Percentiles rank a stretch among this genome's conserved stretches.
Evolutionary conservation across 2,888 invertebrate species (phyloP).

Genomic region (Coelinius sp.): DNA sequence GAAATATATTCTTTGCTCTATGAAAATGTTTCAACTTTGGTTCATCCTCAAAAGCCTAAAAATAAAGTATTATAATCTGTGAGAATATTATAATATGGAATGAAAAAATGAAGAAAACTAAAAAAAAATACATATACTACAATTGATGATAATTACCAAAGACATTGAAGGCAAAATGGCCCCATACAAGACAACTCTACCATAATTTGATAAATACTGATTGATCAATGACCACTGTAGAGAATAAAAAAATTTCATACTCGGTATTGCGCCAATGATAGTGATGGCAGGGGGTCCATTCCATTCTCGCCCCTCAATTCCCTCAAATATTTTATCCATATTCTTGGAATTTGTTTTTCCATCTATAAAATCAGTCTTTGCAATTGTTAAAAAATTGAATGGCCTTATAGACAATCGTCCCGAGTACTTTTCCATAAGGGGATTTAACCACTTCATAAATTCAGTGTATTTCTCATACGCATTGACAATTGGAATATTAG

Average conservation of each 20-base stretch:
- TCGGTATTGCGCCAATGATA: conserved; percentile 76
- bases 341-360: conserved; percentile 74
- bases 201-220: conserved; percentile 74
- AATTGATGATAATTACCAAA: conserved; percentile 71
- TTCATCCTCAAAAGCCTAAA: conserved; percentile 26
- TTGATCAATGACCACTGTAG: conserved; percentile 76
- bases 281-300: conserved; percentile 73
- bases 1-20: not conserved
- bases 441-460: conserved; percentile 72
- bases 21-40: conserved; percentile 9
- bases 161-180: conserved; percentile 76
- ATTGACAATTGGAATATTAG: conserved; percentile 72
- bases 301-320: conserved; percentile 71
- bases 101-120: not conserved
- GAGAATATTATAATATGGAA: no score
- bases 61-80: no score
- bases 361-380: conserved; percentile 75
- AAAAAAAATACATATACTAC: not conserved
- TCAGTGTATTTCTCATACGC: conserved; percentile 75
- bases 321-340: conserved; percentile 73
- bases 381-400: conserved; percentile 75
- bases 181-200: conserved; percentile 77
- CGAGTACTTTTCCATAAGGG: conserved; percentile 70
- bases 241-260: conserved; percentile 75
- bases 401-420: conserved; percentile 70